These are phyloP conservation scores for Bucco capensis DNA, from an alignment of 2,113 vertebrate species.

Conservation along the genomic window DNA sequence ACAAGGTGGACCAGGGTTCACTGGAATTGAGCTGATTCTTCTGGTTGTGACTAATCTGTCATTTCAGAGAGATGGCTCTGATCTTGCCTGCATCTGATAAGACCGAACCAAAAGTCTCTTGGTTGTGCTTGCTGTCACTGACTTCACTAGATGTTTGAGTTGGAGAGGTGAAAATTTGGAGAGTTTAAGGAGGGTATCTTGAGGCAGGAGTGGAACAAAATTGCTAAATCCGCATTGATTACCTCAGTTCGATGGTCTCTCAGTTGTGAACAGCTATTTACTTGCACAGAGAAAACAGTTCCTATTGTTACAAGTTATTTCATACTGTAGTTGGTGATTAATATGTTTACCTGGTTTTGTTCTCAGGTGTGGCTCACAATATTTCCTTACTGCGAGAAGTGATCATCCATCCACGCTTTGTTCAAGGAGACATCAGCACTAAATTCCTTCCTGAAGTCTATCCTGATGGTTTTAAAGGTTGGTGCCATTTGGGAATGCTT, in stretches of 20 bases:
- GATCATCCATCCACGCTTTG: slow-evolving; percentile 88
- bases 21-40: neutral
- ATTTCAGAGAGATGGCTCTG: neutral
- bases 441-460: slow-evolving; percentile 96
- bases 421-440: slow-evolving; percentile 91
- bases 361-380: slow-evolving; percentile 94
- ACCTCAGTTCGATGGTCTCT: neutral
- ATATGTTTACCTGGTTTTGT: neutral
- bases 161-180: neutral
- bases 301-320: neutral
- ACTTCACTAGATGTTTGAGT: neutral
- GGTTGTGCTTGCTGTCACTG: neutral
- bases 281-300: neutral
- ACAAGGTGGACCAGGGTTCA: neutral
- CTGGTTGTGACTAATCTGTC: neutral
- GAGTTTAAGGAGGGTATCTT: neutral
- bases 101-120: neutral
- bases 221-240: neutral
- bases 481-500: slow-evolving; percentile 40
- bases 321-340: neutral
- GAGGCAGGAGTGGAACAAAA: neutral
- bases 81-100: neutral
- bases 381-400: slow-evolving; percentile 93
- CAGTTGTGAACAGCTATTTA: neutral
- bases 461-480: slow-evolving; percentile 94